These are phyloP conservation scores for Festucalex cinctus DNA, from an alignment of 2,113 vertebrate species.

Conservation along the genomic window DNA sequence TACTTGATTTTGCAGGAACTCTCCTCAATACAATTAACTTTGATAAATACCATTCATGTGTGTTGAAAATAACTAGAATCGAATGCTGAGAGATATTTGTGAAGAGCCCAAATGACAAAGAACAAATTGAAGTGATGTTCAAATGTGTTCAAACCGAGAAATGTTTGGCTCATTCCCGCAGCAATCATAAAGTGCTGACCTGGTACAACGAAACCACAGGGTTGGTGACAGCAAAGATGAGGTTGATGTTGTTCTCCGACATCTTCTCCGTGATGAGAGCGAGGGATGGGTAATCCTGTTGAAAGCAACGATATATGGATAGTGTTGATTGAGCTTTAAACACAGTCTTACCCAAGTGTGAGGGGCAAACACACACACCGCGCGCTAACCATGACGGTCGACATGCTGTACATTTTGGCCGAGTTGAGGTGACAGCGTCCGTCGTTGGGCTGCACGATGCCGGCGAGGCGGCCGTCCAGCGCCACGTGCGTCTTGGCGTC, in stretches of 20 bases:
- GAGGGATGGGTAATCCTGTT: slow-evolving; percentile 93
- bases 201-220: slow-evolving; percentile 82
- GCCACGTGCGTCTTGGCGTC: slow-evolving; percentile 96
- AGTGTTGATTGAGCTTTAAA: background rate
- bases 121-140: background rate
- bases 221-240: slow-evolving; percentile 94
- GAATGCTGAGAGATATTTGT: too few relatives aligned
- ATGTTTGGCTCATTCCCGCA: background rate
- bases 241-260: slow-evolving; percentile 96
- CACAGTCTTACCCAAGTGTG: background rate
- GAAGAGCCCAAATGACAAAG: background rate
- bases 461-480: slow-evolving; percentile 88
- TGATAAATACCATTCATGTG: background rate
- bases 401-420: slow-evolving; percentile 86
- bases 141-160: background rate
- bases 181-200: slow-evolving; percentile 69
- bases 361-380: slow-evolving; percentile 2
- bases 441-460: slow-evolving; percentile 90
- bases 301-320: background rate
- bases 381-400: slow-evolving; percentile 84
- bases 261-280: slow-evolving; percentile 96
- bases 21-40: background rate
- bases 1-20: background rate
- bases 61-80: background rate
- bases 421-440: slow-evolving; percentile 84